These are phyloP conservation scores for Trichomalopsis sarcophagae DNA, from an alignment of 1,140 invertebrate species.

Conservation along the genomic window DNA sequence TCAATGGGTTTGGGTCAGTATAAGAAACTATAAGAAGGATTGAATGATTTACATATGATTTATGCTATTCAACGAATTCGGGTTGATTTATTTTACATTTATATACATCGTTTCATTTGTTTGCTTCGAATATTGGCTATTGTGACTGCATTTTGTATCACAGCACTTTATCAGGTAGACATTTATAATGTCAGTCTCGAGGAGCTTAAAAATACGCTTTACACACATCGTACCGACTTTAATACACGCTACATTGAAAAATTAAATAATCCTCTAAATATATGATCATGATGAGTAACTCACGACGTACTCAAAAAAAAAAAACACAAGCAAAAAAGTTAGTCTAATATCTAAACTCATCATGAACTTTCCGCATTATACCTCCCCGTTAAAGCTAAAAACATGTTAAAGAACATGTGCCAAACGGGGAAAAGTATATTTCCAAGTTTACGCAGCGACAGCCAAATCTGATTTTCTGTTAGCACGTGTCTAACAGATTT, in stretches of 20 bases:
- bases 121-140: conserved; percentile 48
- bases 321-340: not conserved
- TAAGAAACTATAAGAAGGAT: not conserved
- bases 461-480: conserved; percentile 30
- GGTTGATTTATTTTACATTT: conserved; percentile 34
- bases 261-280: conserved; percentile 16
- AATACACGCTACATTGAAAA: conserved; percentile 33
- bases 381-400: conserved; percentile 28
- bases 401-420: conserved; percentile 49
- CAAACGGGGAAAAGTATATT: conserved; percentile 41
- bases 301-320: not conserved
- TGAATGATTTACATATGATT: not conserved
- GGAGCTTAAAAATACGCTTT: conserved; percentile 53
- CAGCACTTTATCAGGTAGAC: conserved; percentile 70
- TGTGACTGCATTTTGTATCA: conserved; percentile 70
- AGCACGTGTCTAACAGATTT: conserved; percentile 49
- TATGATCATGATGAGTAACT: conserved; percentile 29
- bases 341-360: conserved; percentile 13
- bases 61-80: not conserved
- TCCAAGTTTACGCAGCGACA: not conserved
- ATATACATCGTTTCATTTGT: conserved; percentile 16
- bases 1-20: not conserved
- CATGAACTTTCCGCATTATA: not conserved
- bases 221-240: conserved; percentile 16
- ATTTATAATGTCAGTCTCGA: conserved; percentile 67